Evolutionary conservation across 2,113 vertebrate species (phyloP), one percentile per base, ranked within the genome.

Genomic region (Antechinus stuartii): DNA sequence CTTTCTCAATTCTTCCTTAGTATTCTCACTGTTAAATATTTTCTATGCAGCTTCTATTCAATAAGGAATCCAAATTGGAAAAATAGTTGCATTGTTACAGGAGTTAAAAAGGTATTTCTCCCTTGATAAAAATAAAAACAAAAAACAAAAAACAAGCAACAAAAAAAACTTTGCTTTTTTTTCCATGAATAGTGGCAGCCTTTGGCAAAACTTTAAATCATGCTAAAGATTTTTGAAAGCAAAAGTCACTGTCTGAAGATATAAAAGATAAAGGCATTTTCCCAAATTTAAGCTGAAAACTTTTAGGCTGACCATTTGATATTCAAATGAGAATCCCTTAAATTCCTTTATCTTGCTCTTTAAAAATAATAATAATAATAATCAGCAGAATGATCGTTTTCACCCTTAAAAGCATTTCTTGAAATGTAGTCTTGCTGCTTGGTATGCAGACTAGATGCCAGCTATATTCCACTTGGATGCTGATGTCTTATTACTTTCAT

Each of bases 211-310:
- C 94, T 96, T 96, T 93, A 94, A 98, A 94, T 89, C 90, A 95
- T 98, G 98, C 97, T 98, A 98, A 98, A 97, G 90, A 24, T 54
- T 97, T 97, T 54, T 92, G 96, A 98, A 98, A 98, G 96, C 96
- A 97, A 95, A 96, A 92, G 25, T 92, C 92, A 93, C 4, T 76
- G 96, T 98, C 98, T 98, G 97, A 98, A 98, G 98, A 98, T 97
- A 96, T 97, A 98, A 98, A 91, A 8, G 0, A 94, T 94, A 94
- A 97, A 92, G 94, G 90, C 76, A 93, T 95, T 97, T 97, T 90
- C 96, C 95, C 97, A 55, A 91, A 89, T 98, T 97, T 89, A 92
- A 95, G 95, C 95, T 97, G 91, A 94, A 98, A 95, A 98, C 92
- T 96, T 98, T 98, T 94, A 90, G 89, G 93, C 47, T 93, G 97